phyloP scores from a whole-genome alignment of 2,888 invertebrate species.

The Theretra japonica region DNA sequence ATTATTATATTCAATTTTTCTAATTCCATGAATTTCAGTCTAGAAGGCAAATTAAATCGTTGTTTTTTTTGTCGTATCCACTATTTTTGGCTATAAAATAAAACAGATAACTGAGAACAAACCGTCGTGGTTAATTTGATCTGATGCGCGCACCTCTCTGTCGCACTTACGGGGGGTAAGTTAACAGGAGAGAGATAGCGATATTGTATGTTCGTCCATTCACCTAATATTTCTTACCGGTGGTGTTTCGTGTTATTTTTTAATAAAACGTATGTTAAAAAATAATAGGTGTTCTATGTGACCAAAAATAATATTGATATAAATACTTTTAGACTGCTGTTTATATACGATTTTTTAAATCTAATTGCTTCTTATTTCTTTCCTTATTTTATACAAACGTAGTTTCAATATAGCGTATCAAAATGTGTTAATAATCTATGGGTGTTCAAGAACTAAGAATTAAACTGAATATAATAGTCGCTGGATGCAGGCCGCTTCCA shows the following conservation, averaged over 20 bases:
- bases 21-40: neutral
- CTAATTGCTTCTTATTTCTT: no score
- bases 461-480: no score
- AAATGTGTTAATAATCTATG: no score
- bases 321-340: no score
- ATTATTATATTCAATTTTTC: no score
- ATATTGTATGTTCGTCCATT: conserved; percentile 28
- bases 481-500: no score
- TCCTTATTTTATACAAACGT: no score
- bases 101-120: neutral
- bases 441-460: no score
- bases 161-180: neutral
- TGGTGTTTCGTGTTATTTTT: neutral
- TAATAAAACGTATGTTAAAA: neutral
- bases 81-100: neutral
- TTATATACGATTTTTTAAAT: no score
- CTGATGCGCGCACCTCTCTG: neutral
- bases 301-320: no score
- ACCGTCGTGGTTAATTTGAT: neutral
- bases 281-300: no score
- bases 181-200: neutral
- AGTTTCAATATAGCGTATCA: no score
- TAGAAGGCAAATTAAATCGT: neutral
- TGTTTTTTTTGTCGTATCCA: neutral
- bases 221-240: neutral